Conservation (phyloP, 2,888 invertebrate species). For the Tipula helvola region DNA sequence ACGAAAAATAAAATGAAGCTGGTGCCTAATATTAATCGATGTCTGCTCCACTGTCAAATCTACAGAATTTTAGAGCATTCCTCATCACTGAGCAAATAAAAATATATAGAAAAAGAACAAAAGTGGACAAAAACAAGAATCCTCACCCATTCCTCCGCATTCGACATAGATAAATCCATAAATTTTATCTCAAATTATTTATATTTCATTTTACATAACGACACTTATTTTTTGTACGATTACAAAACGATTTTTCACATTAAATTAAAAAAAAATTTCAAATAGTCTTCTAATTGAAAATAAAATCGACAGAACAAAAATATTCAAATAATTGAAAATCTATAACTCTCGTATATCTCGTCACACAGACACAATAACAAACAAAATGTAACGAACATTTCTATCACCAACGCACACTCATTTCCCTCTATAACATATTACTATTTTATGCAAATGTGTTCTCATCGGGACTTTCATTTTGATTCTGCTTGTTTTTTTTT, state of each 20-base stretch:
- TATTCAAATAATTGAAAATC: neutral
- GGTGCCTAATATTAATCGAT: no score
- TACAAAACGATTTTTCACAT: neutral
- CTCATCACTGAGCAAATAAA: no score
- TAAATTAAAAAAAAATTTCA: neutral
- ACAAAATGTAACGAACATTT: neutral
- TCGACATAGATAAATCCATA: neutral
- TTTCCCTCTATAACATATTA: neutral
- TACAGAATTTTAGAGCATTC: no score
- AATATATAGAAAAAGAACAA: no score
- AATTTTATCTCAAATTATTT: neutral
- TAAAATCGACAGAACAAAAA: neutral
- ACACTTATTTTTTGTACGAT: neutral
- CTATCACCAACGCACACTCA: neutral
- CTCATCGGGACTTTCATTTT: neutral
- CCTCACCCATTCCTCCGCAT: no score
- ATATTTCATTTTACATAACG: neutral
- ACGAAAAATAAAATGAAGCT: no score
- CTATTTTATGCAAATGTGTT: neutral
- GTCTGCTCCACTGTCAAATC: no score
- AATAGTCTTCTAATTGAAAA: neutral
- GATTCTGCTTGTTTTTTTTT: no score
- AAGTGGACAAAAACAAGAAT: no score
- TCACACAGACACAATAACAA: neutral
- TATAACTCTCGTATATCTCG: neutral